Conservation (phyloP, 2,797 vertebrate genomes). For the Myotis findleyi region DNA sequence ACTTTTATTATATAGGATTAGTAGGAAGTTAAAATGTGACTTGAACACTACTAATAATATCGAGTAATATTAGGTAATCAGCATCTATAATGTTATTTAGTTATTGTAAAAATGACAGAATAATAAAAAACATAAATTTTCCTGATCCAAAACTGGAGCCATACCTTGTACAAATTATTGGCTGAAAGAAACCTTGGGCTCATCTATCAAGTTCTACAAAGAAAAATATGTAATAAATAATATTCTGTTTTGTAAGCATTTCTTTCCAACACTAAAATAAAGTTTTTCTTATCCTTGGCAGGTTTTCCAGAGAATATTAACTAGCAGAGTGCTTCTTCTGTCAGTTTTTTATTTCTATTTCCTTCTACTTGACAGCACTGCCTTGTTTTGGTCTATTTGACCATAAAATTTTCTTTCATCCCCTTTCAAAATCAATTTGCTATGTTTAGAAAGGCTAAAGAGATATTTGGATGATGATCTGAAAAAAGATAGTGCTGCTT, state of each 20-base stretch:
- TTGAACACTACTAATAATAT: not conserved
- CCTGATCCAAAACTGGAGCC: not conserved
- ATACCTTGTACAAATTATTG: not conserved
- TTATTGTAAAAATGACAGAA: slow-evolving; percentile 5
- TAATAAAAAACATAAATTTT: slow-evolving; percentile 2
- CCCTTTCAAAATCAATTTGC: not conserved
- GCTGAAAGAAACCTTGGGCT: not conserved
- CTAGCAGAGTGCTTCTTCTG: not conserved
- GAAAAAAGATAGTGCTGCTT: not conserved
- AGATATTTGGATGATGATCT: not conserved
- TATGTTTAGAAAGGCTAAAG: not conserved
- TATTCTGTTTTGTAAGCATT: not conserved
- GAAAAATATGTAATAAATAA: slow-evolving; percentile 14
- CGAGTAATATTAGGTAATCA: not conserved
- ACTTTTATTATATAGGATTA: not conserved
- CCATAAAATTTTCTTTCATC: not conserved
- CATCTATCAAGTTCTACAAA: not conserved
- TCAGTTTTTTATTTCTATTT: not conserved
- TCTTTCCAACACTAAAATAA: not conserved
- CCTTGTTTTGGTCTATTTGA: not conserved
- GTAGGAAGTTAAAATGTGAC: not conserved
- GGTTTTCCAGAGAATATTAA: not conserved
- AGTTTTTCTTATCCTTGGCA: not conserved
- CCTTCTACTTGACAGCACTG: not conserved
- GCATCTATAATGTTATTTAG: not conserved